A percentile compares a stretch with the other conserved stretches of the same genome.
phyloP scores from a whole-genome alignment of 2,888 invertebrate species.

The Pheosia tremula region DNA sequence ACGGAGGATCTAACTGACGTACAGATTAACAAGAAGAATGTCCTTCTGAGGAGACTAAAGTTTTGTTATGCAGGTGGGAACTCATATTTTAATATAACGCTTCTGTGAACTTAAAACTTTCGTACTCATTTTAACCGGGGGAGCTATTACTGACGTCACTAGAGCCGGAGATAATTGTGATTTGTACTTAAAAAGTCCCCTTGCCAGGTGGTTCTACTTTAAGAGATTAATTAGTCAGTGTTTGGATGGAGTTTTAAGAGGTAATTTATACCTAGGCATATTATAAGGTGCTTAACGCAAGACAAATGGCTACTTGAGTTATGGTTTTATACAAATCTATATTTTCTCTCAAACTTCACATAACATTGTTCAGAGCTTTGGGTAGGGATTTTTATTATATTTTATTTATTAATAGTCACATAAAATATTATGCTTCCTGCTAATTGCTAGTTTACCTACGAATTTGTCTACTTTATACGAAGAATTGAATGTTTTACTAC shows the following conservation, averaged over 20 bases:
- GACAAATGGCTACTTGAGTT: too few species aligned
- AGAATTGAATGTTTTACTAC: too few species aligned
- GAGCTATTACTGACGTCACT: slow-evolving; percentile 26
- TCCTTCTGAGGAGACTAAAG: slow-evolving; percentile 46
- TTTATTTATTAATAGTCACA: too few species aligned
- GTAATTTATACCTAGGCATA: not conserved
- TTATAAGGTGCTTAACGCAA: too few species aligned
- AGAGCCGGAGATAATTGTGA: slow-evolving; percentile 34
- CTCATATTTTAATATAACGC: slow-evolving; percentile 30
- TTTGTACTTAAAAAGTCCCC: slow-evolving; percentile 39
- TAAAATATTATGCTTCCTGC: too few species aligned
- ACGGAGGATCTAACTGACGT: slow-evolving; percentile 33
- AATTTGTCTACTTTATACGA: too few species aligned
- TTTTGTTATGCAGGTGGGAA: slow-evolving; percentile 46
- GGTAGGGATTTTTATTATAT: too few species aligned
- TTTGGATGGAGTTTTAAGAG: slow-evolving; percentile 10
- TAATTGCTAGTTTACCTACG: too few species aligned
- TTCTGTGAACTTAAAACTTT: slow-evolving; percentile 29
- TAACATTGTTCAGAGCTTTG: too few species aligned
- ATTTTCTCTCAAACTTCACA: too few species aligned
- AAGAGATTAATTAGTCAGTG: slow-evolving; percentile 25
- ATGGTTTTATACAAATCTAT: too few species aligned
- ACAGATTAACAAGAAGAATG: slow-evolving; percentile 49
- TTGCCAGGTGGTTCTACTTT: slow-evolving; percentile 34
- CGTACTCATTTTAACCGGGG: slow-evolving; percentile 33